phyloP scores from a whole-genome alignment of 2,113 vertebrate genomes.

The Centropus unirufus region DNA sequence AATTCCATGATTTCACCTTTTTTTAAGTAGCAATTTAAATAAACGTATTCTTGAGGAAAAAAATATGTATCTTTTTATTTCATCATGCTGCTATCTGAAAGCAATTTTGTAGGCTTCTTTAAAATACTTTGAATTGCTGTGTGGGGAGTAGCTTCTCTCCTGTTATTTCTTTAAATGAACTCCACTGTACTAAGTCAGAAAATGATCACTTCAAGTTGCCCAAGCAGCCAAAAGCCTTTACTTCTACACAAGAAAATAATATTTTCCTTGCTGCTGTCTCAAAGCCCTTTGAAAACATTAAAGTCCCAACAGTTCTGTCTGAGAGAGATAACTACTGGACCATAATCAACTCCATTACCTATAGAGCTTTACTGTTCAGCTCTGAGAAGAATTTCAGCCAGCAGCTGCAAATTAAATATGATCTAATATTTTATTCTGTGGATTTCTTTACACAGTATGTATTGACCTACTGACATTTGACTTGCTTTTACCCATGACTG shows the following conservation, averaged over 20 bases:
- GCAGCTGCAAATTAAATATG: neutral
- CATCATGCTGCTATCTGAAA: neutral
- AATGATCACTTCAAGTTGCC: conserved; percentile 12
- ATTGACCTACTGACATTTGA: neutral
- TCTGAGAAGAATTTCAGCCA: neutral
- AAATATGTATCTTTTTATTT: neutral
- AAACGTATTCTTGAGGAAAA: neutral
- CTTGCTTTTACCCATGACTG: neutral
- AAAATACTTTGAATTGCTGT: neutral
- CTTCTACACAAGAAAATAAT: neutral
- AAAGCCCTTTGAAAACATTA: conserved; percentile 18
- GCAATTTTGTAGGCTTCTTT: neutral
- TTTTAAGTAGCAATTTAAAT: neutral
- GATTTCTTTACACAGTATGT: neutral
- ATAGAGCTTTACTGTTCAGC: neutral
- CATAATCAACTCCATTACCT: conserved; percentile 21
- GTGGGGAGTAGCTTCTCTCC: neutral
- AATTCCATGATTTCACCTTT: neutral
- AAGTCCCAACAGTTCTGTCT: neutral
- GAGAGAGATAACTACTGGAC: conserved; percentile 23
- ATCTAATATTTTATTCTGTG: neutral
- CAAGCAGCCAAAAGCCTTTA: neutral
- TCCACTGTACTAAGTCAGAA: neutral
- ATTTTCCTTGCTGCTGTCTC: neutral
- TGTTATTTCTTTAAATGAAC: neutral